phyloP scores from a whole-genome alignment of 2,797 vertebrate species.

The Pygocentrus nattereri region DNA sequence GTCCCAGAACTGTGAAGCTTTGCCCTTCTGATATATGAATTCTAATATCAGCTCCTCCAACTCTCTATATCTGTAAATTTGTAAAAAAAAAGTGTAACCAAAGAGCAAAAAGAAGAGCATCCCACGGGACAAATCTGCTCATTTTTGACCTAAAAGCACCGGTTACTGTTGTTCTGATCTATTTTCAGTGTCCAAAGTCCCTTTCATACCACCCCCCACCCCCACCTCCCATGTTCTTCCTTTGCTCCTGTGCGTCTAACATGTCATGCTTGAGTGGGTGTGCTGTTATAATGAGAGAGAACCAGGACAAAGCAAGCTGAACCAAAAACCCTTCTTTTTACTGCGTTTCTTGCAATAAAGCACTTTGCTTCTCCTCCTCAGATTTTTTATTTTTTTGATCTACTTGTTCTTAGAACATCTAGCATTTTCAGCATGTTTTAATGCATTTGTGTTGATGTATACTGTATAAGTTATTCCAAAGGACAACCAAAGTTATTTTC shows the following conservation, averaged over 20 bases:
- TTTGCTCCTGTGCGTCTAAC: constrained; percentile 10
- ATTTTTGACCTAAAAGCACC: constrained; percentile 7
- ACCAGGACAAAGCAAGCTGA: neutral
- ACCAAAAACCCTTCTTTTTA: too few species aligned
- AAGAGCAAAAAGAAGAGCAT: constrained; percentile 7
- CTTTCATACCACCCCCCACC: neutral
- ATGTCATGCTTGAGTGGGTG: neutral
- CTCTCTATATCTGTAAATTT: constrained; percentile 47
- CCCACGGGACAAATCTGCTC: neutral
- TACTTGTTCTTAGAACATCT: too few species aligned
- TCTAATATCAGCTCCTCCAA: constrained; percentile 33
- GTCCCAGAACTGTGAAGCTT: neutral
- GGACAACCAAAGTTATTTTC: too few species aligned
- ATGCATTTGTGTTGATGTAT: too few species aligned
- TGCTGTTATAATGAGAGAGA: neutral
- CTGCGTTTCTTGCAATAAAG: too few species aligned
- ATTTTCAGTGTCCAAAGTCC: neutral
- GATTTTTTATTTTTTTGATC: too few species aligned
- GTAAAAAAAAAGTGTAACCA: constrained; percentile 32
- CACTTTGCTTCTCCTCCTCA: too few species aligned
- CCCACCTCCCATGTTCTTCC: constrained; percentile 43
- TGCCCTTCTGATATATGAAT: constrained; percentile 11
- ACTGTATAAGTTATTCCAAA: too few species aligned
- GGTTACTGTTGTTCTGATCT: neutral
- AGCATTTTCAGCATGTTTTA: too few species aligned